Evolutionary conservation across 2,888 invertebrate species (phyloP).

Genomic region (Morpho helenor): DNA sequence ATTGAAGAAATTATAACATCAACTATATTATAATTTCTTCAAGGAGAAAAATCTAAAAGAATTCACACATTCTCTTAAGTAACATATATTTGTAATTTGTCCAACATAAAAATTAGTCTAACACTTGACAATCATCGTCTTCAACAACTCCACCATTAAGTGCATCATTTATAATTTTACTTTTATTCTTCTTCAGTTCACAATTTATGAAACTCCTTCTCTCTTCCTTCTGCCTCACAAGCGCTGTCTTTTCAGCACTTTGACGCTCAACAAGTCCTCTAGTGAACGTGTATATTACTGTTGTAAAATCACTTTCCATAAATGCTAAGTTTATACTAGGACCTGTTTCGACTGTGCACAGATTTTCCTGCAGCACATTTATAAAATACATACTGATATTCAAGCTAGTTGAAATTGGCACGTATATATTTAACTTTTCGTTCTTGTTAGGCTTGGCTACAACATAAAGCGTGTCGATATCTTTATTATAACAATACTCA

Average conservation of each 20-base stretch:
- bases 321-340: conserved; percentile 63
- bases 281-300: conserved; percentile 66
- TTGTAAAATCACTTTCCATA: conserved; percentile 64
- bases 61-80: too few species aligned
- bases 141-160: conserved; percentile 63
- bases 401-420: conserved; percentile 56
- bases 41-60: too few species aligned
- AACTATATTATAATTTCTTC: too few species aligned
- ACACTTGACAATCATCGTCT: conserved; percentile 55
- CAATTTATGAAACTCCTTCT: conserved; percentile 57
- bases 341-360: conserved; percentile 67
- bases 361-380: conserved; percentile 59
- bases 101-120: conserved; percentile 37
- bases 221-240: conserved; percentile 49
- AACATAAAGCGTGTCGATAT: conserved; percentile 62
- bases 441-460: conserved; percentile 60
- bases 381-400: conserved; percentile 55
- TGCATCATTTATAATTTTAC: conserved; percentile 56
- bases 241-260: conserved; percentile 40
- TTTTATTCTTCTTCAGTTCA: conserved; percentile 55
- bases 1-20: too few species aligned
- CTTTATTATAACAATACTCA: conserved; percentile 67
- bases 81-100: too few species aligned
- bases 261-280: conserved; percentile 49
- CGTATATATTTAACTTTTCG: conserved; percentile 64